phyloP scores from a whole-genome alignment of 2,797 vertebrate species.

The Otolemur crassicaudatus region DNA sequence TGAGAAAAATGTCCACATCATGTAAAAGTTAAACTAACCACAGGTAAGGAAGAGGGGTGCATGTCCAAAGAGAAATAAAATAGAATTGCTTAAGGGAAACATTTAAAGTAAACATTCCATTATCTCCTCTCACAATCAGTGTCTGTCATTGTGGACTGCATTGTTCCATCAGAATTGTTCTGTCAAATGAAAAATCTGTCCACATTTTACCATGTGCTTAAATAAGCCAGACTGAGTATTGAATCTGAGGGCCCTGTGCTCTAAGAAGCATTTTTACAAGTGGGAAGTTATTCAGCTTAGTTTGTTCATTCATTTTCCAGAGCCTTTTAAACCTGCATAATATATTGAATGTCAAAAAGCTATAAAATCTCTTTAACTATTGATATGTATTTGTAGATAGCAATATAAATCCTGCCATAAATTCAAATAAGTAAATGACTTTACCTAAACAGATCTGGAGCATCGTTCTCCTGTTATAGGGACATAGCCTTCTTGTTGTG shows the following conservation, averaged over 20 bases:
- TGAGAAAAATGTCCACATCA: slow-evolving; percentile 64
- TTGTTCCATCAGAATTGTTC: slow-evolving; percentile 49
- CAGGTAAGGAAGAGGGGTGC: not conserved
- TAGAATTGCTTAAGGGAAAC: slow-evolving; percentile 78
- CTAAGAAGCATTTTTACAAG: slow-evolving; percentile 86
- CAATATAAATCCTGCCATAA: slow-evolving; percentile 73
- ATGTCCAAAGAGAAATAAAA: slow-evolving; percentile 73
- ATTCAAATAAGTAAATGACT: slow-evolving; percentile 78
- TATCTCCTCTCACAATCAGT: slow-evolving; percentile 75
- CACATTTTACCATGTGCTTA: slow-evolving; percentile 83
- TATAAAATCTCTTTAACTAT: slow-evolving; percentile 85
- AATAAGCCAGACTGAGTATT: slow-evolving; percentile 85
- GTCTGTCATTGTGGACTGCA: slow-evolving; percentile 46
- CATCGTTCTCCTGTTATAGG: not conserved
- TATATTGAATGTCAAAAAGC: slow-evolving; percentile 78
- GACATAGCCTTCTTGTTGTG: slow-evolving; percentile 5
- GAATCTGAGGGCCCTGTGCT: slow-evolving; percentile 82
- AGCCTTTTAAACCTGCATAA: slow-evolving; percentile 84
- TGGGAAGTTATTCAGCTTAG: slow-evolving; percentile 85
- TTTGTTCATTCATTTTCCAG: slow-evolving; percentile 84
- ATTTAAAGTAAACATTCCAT: slow-evolving; percentile 82
- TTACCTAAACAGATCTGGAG: slow-evolving; percentile 77
- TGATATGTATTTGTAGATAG: slow-evolving; percentile 84
- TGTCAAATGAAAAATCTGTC: slow-evolving; percentile 75
- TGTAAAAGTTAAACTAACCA: slow-evolving; percentile 65